Evolutionary conservation across 2,113 vertebrate species (phyloP).

Genomic region (Alosa alosa): DNA sequence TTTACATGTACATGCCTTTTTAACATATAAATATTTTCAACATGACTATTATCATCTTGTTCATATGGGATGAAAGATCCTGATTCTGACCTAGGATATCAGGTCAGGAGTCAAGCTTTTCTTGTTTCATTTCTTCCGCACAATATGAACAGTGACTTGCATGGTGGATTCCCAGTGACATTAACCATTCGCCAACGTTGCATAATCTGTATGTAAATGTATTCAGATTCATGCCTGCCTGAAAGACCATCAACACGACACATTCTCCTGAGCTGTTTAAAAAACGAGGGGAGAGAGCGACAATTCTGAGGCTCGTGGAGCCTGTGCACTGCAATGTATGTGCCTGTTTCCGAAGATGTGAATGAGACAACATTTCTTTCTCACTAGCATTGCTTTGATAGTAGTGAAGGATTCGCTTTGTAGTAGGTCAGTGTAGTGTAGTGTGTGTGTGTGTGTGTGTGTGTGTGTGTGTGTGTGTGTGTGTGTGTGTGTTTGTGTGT

Average conservation of each 20-base stretch:
- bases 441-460: background rate
- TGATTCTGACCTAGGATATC: background rate
- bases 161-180: slow-evolving; percentile 46
- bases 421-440: background rate
- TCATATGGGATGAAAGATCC: background rate
- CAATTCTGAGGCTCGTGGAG: background rate
- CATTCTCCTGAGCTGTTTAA: slow-evolving; percentile 22
- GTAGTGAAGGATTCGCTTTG: background rate
- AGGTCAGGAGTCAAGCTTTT: background rate
- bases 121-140: background rate
- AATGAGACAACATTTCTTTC: background rate
- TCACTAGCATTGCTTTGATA: background rate
- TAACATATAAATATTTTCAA: background rate
- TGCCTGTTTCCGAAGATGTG: slow-evolving; percentile 1
- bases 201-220: slow-evolving; percentile 77
- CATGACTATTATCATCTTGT: background rate
- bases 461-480: background rate
- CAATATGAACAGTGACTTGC: slow-evolving; percentile 44
- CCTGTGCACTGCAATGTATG: background rate
- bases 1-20: background rate
- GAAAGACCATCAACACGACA: slow-evolving; percentile 53
- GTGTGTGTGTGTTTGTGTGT: background rate
- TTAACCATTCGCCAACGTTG: slow-evolving; percentile 49
- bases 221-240: slow-evolving; percentile 67
- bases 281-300: background rate